phyloP scores from a whole-genome alignment of 2,888 invertebrate genomes.

The Apoda limacodes region DNA sequence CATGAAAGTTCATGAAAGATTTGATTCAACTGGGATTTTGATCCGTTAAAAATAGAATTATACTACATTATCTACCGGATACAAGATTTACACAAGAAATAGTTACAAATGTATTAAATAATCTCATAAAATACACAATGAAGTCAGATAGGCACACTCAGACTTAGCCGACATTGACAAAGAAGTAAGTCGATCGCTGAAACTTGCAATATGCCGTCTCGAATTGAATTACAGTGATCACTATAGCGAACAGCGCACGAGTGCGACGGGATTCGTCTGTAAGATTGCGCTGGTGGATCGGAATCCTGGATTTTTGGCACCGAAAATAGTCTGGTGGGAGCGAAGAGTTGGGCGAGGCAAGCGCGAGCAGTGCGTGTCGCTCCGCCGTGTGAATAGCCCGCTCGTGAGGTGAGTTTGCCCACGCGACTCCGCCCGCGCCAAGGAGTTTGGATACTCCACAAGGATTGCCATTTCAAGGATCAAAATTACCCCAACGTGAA shows the following conservation, averaged over 20 bases:
- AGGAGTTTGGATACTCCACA: constrained; percentile 50
- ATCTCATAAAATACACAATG: no score
- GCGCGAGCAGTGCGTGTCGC: constrained; percentile 65
- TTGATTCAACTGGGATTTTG: no score
- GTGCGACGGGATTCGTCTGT: constrained; percentile 37
- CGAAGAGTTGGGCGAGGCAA: constrained; percentile 46
- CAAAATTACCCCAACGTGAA: constrained; percentile 16
- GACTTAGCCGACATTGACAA: no score
- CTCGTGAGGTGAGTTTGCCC: constrained; percentile 59
- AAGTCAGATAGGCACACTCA: no score
- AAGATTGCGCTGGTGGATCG: constrained; percentile 45
- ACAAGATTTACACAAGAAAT: no score
- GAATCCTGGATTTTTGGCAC: constrained; percentile 67
- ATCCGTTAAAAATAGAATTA: no score
- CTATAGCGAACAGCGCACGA: constrained; percentile 36
- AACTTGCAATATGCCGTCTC: no score
- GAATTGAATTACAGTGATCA: no score
- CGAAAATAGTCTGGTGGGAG: constrained; percentile 65
- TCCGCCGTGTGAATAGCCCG: constrained; percentile 69
- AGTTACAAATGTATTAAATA: no score
- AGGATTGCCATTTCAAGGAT: constrained; percentile 19
- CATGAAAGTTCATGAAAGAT: no score
- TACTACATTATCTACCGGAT: no score
- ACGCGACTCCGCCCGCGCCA: constrained; percentile 30
- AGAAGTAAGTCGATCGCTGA: no score